phyloP scores from a whole-genome alignment of 1,140 invertebrate genomes.

The Drosophila pseudoobscura region DNA sequence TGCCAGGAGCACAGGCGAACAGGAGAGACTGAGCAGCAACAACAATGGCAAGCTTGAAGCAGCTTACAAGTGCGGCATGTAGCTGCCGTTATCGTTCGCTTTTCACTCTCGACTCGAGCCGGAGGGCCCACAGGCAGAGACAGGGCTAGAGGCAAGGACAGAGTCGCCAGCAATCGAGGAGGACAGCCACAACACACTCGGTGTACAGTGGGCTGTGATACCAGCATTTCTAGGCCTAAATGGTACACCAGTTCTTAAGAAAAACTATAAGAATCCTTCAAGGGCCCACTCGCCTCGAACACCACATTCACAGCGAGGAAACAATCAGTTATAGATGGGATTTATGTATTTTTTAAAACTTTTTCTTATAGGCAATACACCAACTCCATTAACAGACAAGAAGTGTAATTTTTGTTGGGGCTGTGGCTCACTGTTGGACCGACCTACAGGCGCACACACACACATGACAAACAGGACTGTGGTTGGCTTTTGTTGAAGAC shows the following conservation, averaged over 20 bases:
- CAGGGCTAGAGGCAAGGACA: not conserved
- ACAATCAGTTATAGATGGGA: too few species aligned
- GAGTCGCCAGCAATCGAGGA: conserved; percentile 15
- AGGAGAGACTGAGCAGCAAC: conserved; percentile 27
- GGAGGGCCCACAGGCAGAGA: conserved; percentile 24
- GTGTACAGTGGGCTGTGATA: conserved; percentile 18
- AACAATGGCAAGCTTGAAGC: conserved; percentile 72
- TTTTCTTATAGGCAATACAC: too few species aligned
- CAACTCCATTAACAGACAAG: too few species aligned
- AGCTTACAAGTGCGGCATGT: conserved; percentile 80
- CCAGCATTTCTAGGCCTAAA: too few species aligned
- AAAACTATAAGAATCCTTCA: too few species aligned
- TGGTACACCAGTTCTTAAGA: too few species aligned
- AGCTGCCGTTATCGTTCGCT: conserved; percentile 77
- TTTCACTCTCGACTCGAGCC: conserved; percentile 64
- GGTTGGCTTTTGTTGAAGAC: conserved; percentile 80
- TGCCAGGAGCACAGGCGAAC: conserved; percentile 43
- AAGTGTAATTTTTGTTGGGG: not conserved
- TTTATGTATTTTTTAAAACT: too few species aligned
- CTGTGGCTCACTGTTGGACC: conserved; percentile 22
- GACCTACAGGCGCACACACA: conserved; percentile 15
- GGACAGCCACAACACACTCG: conserved; percentile 32
- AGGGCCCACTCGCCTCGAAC: too few species aligned
- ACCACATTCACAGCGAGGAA: too few species aligned
- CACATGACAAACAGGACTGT: conserved; percentile 48